Percentiles rank a stretch among this genome's conserved stretches.
Conservation (phyloP, 1,140 invertebrate species). For the Akabosia matsudoensis region DNA sequence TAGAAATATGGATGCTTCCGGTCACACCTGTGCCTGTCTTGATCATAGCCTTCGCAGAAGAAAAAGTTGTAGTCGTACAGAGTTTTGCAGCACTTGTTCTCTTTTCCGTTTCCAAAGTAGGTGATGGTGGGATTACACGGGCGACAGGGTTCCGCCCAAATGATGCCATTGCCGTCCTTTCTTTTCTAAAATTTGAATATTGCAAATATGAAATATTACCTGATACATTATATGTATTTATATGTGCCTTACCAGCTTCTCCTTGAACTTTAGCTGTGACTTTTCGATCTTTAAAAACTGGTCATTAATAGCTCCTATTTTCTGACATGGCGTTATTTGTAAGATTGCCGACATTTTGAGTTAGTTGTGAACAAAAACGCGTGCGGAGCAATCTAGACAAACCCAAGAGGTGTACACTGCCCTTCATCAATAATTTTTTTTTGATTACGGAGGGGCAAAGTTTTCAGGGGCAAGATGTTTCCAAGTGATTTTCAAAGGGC, state of each 20-base stretch:
- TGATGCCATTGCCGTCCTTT: not conserved
- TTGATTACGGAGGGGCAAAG: no score
- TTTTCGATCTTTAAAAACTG: conserved; percentile 39
- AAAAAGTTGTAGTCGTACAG: conserved; percentile 42
- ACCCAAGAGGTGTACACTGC: no score
- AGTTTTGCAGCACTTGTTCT: conserved; percentile 43
- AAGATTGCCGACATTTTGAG: not conserved
- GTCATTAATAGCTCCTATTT: conserved; percentile 36
- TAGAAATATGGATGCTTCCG: conserved; percentile 43
- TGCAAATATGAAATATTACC: not conserved
- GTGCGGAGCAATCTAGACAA: no score
- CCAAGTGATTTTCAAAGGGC: no score
- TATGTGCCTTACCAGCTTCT: conserved; percentile 22
- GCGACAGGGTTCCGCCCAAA: not conserved
- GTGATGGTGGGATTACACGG: conserved; percentile 24
- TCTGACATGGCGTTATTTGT: conserved; percentile 40
- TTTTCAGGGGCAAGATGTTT: no score
- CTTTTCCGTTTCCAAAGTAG: conserved; percentile 45
- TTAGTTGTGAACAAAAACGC: no score
- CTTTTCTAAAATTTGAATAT: not conserved
- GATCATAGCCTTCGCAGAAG: conserved; percentile 43
- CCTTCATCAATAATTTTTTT: no score
- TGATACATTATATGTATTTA: not conserved
- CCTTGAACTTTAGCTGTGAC: conserved; percentile 12
- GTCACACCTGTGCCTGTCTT: conserved; percentile 36